phyloP scores from a whole-genome alignment of 2,888 invertebrate species.

The Stratiomys singularior region DNA sequence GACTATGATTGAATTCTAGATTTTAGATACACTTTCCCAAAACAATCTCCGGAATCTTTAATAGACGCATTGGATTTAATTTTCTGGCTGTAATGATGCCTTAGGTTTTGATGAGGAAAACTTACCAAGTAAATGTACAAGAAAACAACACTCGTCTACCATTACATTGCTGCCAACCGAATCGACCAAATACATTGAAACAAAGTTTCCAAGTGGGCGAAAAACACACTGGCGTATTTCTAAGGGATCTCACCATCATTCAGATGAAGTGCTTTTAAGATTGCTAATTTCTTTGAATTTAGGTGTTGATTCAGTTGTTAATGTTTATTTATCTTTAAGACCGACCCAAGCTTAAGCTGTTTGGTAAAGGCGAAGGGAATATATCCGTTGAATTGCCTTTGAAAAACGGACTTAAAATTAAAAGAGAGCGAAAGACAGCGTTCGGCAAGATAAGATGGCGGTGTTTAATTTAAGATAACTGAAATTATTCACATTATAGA shows the following conservation, averaged over 20 bases:
- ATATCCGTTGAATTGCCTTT: not conserved
- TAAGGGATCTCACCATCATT: constrained; percentile 12
- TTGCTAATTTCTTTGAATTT: constrained; percentile 48
- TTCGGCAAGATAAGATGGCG: constrained; percentile 21
- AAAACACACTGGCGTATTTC: not conserved
- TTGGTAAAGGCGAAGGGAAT: not conserved
- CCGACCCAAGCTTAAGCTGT: not conserved
- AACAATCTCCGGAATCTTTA: constrained; percentile 25
- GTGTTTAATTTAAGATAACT: constrained; percentile 44
- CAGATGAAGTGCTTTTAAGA: constrained; percentile 49
- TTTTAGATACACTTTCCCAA: not conserved
- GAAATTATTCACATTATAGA: constrained; percentile 44
- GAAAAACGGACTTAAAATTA: constrained; percentile 16
- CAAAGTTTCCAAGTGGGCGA: constrained; percentile 2
- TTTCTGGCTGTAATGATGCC: constrained; percentile 46
- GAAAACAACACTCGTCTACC: no score
- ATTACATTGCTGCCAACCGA: not conserved
- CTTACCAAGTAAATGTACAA: not conserved
- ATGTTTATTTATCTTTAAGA: constrained; percentile 48
- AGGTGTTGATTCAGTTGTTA: constrained; percentile 50
- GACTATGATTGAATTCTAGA: constrained; percentile 17
- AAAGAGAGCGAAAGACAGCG: not conserved
- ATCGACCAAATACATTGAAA: not conserved
- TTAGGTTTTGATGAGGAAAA: constrained; percentile 18
- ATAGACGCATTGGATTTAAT: constrained; percentile 49